Conservation (phyloP, 30 jellyfish, hydroid and myxozoan species). For the Aurelia sp. region DNA sequence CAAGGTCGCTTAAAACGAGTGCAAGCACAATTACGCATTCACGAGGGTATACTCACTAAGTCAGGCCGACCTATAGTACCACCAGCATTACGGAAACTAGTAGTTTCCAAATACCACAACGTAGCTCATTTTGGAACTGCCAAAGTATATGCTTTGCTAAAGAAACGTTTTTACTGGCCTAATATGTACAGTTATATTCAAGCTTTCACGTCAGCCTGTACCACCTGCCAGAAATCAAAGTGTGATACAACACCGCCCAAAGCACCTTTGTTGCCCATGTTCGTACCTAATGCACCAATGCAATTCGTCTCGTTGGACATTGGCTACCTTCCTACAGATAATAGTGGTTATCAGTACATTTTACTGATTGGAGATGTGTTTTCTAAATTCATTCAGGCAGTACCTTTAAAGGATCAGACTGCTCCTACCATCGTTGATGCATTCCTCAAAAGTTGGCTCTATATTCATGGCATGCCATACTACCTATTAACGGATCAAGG, state of each 20-base stretch:
- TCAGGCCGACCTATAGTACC: conserved; percentile 61
- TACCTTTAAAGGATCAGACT: conserved; percentile 59
- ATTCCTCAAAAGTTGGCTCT: conserved; percentile 13
- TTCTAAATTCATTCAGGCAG: conserved; percentile 60
- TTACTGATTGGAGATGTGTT: conserved; percentile 54
- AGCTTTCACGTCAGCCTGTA: conserved; percentile 25
- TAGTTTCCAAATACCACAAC: conserved; percentile 22
- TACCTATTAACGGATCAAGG: conserved; percentile 59
- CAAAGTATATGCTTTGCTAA: conserved; percentile 40
- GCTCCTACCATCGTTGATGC: conserved; percentile 51
- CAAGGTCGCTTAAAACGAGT: conserved; percentile 60
- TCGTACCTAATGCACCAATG: conserved; percentile 56
- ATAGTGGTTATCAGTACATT: conserved; percentile 50
- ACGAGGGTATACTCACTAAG: conserved; percentile 38
- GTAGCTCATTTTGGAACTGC: conserved; percentile 61
- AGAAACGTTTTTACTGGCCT: conserved; percentile 69
- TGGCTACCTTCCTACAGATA: conserved; percentile 44
- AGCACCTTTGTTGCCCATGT: conserved; percentile 59
- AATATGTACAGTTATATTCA: conserved; percentile 41
- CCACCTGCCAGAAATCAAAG: conserved; percentile 52
- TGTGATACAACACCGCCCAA: conserved; percentile 63
- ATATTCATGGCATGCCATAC: conserved; percentile 44
- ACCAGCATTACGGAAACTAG: conserved; percentile 28
- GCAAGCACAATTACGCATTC: conserved; percentile 35
- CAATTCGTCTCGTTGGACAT: conserved; percentile 56